These are phyloP conservation scores for Tromatobia lineatoria DNA, from an alignment of 2,888 invertebrate genomes.

Conservation along the genomic window DNA sequence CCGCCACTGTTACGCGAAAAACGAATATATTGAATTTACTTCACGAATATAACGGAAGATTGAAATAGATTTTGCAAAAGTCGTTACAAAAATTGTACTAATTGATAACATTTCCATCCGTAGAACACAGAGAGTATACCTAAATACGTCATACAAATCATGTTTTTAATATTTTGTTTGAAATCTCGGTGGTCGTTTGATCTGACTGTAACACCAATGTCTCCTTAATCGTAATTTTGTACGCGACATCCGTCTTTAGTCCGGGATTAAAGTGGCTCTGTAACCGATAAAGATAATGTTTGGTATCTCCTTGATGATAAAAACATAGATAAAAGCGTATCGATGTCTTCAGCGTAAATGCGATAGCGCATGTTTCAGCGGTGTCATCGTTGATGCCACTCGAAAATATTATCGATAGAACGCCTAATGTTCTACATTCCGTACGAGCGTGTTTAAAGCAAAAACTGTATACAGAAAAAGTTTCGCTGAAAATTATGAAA, in stretches of 20 bases:
- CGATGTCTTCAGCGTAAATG: slow-evolving; percentile 36
- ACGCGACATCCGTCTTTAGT: not conserved
- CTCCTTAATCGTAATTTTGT: slow-evolving; percentile 11
- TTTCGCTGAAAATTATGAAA: not conserved
- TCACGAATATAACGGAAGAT: no score
- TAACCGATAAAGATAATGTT: slow-evolving; percentile 14
- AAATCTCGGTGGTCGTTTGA: no score
- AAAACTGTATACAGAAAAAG: not conserved
- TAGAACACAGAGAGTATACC: no score
- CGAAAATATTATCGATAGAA: not conserved
- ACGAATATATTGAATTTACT: no score
- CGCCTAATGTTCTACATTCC: not conserved
- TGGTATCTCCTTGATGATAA: slow-evolving; percentile 21
- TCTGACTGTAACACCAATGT: not conserved
- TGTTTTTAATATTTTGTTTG: no score
- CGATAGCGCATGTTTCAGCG: not conserved
- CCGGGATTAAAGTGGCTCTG: slow-evolving; percentile 17
- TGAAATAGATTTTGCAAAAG: no score
- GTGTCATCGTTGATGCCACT: not conserved
- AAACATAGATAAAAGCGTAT: slow-evolving; percentile 34
- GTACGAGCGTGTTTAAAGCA: not conserved
- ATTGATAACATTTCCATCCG: no score
- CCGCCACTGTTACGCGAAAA: no score
- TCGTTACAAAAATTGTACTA: no score
- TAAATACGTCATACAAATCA: no score